Conservation (phyloP, 1,140 invertebrate species). For the Cydia splendana region DNA sequence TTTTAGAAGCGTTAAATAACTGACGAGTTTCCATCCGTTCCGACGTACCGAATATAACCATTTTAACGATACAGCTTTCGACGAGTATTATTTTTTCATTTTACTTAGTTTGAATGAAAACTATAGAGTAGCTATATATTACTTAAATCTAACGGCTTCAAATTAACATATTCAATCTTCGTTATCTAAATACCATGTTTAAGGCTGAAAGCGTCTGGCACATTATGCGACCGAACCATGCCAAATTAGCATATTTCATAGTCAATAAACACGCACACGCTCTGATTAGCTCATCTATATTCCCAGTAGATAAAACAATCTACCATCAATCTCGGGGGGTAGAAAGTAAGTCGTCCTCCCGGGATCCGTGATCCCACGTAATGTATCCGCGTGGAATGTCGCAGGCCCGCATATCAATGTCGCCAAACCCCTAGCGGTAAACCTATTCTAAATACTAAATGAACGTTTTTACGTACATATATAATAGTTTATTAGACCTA, state of each 20-base stretch:
- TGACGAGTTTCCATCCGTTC: neutral
- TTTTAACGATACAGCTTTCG: neutral
- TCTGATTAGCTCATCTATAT: conserved; percentile 32
- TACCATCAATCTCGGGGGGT: conserved; percentile 45
- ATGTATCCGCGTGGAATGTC: conserved; percentile 30
- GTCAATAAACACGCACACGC: conserved; percentile 28
- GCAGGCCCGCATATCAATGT: conserved; percentile 31
- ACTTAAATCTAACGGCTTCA: neutral
- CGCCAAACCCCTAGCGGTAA: conserved; percentile 9
- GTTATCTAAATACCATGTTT: conserved; percentile 26
- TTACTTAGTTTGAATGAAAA: neutral
- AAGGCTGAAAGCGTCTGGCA: conserved; percentile 20
- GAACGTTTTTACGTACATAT: neutral
- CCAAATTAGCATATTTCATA: conserved; percentile 28
- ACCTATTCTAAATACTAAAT: conserved; percentile 18
- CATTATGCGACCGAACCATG: conserved; percentile 8
- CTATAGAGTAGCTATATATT: neutral
- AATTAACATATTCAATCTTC: conserved; percentile 19
- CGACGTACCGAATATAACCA: neutral
- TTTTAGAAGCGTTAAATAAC: neutral
- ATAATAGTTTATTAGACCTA: too few species aligned
- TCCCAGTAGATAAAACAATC: conserved; percentile 30
- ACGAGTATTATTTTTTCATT: neutral
- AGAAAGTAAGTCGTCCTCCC: conserved; percentile 42
- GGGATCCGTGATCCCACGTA: conserved; percentile 34